A percentile compares a stretch with the other conserved stretches of the same genome.
These are phyloP conservation scores for Cervus canadensis DNA, from an alignment of 2,113 vertebrate species.

Conservation along the genomic window DNA sequence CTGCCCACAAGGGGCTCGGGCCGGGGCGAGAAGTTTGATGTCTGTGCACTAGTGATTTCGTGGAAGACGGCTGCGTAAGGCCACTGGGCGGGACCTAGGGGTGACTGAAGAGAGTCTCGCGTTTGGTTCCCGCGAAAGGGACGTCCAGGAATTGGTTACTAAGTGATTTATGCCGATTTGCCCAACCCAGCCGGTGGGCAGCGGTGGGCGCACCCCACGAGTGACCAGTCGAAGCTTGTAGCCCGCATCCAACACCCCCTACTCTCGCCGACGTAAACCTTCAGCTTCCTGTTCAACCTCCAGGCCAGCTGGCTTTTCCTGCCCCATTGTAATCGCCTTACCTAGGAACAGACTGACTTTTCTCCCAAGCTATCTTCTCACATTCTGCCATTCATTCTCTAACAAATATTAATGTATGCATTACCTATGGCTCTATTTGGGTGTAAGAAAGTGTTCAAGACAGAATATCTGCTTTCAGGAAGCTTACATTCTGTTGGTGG, in stretches of 20 bases:
- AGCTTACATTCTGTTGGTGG: background rate
- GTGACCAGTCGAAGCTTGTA: too few species aligned
- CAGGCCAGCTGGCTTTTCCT: background rate
- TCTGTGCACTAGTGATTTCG: background rate
- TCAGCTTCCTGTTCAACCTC: background rate
- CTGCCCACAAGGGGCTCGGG: background rate
- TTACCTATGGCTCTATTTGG: background rate
- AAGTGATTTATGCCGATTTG: background rate
- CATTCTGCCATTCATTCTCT: background rate
- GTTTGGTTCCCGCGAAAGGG: background rate
- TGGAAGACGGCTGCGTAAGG: background rate
- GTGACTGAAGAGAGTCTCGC: background rate
- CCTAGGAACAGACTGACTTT: background rate
- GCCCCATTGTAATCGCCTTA: background rate
- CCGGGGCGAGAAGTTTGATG: background rate
- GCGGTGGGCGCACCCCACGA: background rate
- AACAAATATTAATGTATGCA: background rate
- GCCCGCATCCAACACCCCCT: background rate
- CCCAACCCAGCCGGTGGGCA: background rate
- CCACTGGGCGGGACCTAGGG: background rate
- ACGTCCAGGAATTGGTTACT: background rate
- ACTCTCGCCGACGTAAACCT: background rate
- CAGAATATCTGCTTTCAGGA: background rate
- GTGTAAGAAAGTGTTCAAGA: background rate
- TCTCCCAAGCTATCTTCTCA: background rate